A percentile compares a stretch with the other conserved stretches of the same genome.
These are phyloP conservation scores for Centropus bengalensis DNA, from an alignment of 2,113 vertebrate species.

Conservation along the genomic window DNA sequence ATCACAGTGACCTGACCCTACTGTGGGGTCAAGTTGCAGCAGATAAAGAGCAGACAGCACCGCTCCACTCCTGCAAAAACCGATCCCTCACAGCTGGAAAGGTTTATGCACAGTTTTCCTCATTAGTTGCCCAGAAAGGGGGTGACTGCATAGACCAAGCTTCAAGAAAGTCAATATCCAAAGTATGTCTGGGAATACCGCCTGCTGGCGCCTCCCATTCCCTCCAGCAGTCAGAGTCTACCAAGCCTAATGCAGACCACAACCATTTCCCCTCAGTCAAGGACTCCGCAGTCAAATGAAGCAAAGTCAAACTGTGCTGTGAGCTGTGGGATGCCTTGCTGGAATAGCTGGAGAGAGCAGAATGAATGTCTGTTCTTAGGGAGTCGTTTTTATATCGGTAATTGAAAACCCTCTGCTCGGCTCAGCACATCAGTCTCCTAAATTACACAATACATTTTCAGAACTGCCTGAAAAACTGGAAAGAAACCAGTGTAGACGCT, in stretches of 20 bases:
- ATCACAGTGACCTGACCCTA: constrained; percentile 78
- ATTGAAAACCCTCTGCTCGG: constrained; percentile 6
- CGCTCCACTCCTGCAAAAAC: background rate
- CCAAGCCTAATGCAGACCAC: background rate
- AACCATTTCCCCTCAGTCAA: background rate
- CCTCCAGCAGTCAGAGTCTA: background rate
- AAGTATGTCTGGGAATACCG: background rate
- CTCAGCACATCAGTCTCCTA: constrained; percentile 23
- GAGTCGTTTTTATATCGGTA: constrained; percentile 18
- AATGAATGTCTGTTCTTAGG: constrained; percentile 1
- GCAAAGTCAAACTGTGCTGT: background rate
- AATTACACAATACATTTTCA: constrained; percentile 36
- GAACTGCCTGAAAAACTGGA: constrained; percentile 6
- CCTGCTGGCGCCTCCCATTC: background rate
- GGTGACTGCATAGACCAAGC: background rate
- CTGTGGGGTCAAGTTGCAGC: constrained; percentile 72
- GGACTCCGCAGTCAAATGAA: background rate
- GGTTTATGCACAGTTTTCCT: background rate
- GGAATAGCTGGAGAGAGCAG: background rate
- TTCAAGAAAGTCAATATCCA: background rate
- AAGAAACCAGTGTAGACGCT: background rate
- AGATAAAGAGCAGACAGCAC: background rate
- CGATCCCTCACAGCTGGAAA: background rate
- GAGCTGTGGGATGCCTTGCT: background rate
- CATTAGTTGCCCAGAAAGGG: background rate